These are phyloP conservation scores for Diadophis punctatus DNA, from an alignment of 2,113 vertebrate species.

Conservation along the genomic window DNA sequence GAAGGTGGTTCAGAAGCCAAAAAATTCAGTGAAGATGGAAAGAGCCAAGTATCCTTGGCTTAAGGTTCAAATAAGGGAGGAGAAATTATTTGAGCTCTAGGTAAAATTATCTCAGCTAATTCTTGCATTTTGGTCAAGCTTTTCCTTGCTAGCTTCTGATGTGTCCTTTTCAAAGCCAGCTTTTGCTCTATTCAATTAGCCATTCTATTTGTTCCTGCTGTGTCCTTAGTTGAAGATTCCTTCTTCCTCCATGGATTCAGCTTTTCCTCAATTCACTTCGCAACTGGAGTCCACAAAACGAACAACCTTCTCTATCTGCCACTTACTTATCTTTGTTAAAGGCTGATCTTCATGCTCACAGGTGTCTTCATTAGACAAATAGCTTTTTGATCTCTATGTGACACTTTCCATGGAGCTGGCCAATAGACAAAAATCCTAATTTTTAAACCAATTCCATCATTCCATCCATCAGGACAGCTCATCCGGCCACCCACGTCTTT, in stretches of 20 bases:
- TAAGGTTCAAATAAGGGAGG: not conserved
- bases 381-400: not conserved
- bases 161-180: not conserved
- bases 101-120: not conserved
- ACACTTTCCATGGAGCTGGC: not conserved
- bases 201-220: not conserved
- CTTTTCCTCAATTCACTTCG: not conserved
- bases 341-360: not conserved
- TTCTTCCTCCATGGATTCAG: not conserved
- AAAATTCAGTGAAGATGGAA: not conserved
- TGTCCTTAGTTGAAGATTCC: not conserved
- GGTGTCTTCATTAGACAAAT: not conserved
- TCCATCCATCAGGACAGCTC: not conserved
- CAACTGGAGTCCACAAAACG: not conserved
- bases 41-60: not conserved
- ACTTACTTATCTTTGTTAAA: not conserved
- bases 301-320: not conserved
- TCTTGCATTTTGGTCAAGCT: not conserved
- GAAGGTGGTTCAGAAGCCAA: not conserved
- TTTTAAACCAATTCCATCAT: not conserved
- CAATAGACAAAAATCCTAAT: not conserved
- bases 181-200: not conserved
- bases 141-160: not conserved
- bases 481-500: not conserved
- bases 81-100: not conserved